Evolutionary conservation across 2,113 vertebrate genomes (phyloP).

Genomic region (Leucopsar rothschildi): DNA sequence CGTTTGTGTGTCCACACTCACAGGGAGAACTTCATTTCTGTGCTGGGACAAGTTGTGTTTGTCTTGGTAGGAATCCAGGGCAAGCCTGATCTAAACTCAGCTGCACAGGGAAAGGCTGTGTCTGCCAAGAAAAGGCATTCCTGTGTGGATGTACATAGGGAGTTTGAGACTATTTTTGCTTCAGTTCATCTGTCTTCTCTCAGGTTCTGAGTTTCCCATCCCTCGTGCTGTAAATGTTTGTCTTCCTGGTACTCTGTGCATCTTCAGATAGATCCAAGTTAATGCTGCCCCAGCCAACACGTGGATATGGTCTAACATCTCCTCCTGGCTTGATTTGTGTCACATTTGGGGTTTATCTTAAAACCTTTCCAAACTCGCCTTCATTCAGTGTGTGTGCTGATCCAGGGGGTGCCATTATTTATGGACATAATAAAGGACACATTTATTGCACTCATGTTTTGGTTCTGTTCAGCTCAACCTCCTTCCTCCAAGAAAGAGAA

Average conservation of each 20-base stretch:
- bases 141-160: fast-evolving
- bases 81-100: neutral
- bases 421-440: neutral
- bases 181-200: neutral
- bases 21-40: neutral
- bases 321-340: neutral
- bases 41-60: neutral
- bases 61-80: neutral
- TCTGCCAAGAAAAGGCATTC: neutral
- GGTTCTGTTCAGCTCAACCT: neutral
- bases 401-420: neutral
- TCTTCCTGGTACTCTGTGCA: neutral
- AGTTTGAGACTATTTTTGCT: neutral
- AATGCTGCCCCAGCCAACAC: neutral
- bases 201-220: neutral
- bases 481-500: neutral
- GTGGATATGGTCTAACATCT: neutral
- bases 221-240: fast-evolving
- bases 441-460: neutral
- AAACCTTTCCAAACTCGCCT: neutral
- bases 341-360: neutral
- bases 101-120: neutral
- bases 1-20: fast-evolving
- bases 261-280: neutral
- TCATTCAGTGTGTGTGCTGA: neutral